Evolutionary conservation across 2,888 invertebrate genomes (phyloP).

Genomic region (Pycnomerus fuliginosus): DNA sequence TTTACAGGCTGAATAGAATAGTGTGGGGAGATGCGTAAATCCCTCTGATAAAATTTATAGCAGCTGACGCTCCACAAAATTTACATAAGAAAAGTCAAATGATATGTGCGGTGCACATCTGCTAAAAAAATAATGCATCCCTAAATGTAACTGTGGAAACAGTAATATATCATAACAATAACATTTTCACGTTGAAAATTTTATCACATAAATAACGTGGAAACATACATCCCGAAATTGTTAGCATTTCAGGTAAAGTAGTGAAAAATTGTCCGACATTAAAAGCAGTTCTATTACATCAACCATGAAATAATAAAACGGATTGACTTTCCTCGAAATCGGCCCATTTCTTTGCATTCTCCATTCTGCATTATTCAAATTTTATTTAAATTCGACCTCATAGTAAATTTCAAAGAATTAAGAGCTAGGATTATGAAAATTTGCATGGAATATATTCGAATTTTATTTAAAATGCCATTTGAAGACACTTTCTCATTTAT

Average conservation of each 20-base stretch:
- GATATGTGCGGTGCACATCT: too few relatives aligned
- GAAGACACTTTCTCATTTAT: too few relatives aligned
- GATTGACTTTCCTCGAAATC: too few relatives aligned
- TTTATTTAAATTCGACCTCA: slow-evolving; percentile 12
- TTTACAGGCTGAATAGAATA: too few relatives aligned
- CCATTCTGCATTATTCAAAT: slow-evolving; percentile 18
- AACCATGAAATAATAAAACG: slow-evolving; percentile 3
- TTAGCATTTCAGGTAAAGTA: slow-evolving; percentile 10
- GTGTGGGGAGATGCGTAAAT: too few relatives aligned
- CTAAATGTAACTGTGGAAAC: slow-evolving; percentile 3
- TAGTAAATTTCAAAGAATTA: slow-evolving; percentile 9
- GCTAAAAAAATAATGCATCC: slow-evolving; percentile 16
- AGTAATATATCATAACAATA: slow-evolving; percentile 16
- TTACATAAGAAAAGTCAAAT: too few relatives aligned
- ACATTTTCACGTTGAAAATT: slow-evolving; percentile 12
- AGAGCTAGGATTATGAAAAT: slow-evolving; percentile 10
- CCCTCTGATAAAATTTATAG: too few relatives aligned
- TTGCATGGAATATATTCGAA: slow-evolving; percentile 7
- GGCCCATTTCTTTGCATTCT: slow-evolving; percentile 6
- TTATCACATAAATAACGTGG: slow-evolving; percentile 16
- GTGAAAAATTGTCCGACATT: too few relatives aligned
- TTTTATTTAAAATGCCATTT: too few relatives aligned
- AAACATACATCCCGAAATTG: slow-evolving; percentile 6
- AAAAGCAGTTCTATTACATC: background rate
- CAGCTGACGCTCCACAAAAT: too few relatives aligned